A percentile compares a stretch with the other conserved stretches of the same genome.
phyloP scores from a whole-genome alignment of 2,888 invertebrate genomes.

The Biston stratarius region DNA sequence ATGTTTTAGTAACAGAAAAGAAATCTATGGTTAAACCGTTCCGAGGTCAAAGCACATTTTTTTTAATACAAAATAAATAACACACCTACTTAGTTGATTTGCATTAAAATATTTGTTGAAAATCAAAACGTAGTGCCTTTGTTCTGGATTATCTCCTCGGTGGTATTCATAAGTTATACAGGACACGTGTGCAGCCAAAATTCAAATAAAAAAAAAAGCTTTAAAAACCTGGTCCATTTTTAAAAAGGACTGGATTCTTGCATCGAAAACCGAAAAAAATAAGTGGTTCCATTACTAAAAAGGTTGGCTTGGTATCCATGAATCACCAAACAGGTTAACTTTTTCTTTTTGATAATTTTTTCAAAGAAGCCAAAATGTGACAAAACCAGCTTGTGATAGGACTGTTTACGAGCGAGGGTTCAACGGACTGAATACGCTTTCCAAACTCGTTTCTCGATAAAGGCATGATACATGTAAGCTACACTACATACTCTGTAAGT shows the following conservation, averaged over 20 bases:
- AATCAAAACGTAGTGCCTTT: no score
- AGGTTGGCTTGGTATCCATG: constrained; percentile 45
- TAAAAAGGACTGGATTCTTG: constrained; percentile 14
- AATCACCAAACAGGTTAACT: constrained; percentile 47
- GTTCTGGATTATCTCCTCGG: no score
- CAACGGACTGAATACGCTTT: constrained; percentile 76
- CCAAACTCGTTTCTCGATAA: constrained; percentile 78
- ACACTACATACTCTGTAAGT: constrained; percentile 22
- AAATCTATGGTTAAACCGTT: no score
- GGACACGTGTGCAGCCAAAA: background rate
- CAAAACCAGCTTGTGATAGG: constrained; percentile 68
- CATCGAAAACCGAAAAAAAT: constrained; percentile 12
- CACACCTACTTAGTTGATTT: no score
- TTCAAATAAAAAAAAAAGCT: background rate
- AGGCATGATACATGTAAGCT: constrained; percentile 49
- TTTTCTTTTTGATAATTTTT: constrained; percentile 42
- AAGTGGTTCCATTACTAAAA: constrained; percentile 43
- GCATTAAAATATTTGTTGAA: no score
- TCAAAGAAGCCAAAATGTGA: constrained; percentile 50
- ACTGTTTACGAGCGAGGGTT: constrained; percentile 64
- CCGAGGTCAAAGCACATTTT: no score
- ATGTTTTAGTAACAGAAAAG: no score
- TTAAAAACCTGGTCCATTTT: constrained; percentile 11
- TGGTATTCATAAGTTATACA: background rate
- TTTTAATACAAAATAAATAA: no score